Evolutionary conservation across 2,888 invertebrate genomes (phyloP).

Genomic region (Andrena haemorrhoa): DNA sequence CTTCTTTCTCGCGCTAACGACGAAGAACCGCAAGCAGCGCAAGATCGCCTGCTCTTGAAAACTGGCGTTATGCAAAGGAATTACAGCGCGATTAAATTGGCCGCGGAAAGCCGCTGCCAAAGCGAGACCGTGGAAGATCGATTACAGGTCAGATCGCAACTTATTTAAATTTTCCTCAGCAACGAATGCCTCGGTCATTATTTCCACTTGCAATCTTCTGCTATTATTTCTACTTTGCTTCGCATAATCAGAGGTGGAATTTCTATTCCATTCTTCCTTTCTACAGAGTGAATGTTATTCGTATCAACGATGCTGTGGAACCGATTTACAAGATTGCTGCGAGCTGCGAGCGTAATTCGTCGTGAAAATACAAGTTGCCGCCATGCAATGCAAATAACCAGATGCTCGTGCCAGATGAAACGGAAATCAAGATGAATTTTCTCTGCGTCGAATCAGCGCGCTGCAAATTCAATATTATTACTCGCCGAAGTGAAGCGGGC

Average conservation of each 20-base stretch:
- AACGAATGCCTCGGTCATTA: neutral
- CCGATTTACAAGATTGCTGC: conserved; percentile 4
- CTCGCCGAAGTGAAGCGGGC: neutral
- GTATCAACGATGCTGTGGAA: neutral
- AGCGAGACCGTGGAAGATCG: neutral
- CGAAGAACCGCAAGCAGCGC: conserved; percentile 10
- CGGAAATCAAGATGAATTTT: conserved; percentile 6
- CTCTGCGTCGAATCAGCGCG: conserved; percentile 6
- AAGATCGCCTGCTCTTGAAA: conserved; percentile 19
- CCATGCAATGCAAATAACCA: conserved; percentile 29
- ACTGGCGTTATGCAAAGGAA: conserved; percentile 41
- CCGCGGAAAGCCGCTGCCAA: conserved; percentile 4
- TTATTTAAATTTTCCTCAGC: neutral
- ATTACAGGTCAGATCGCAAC: neutral
- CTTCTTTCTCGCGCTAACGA: conserved; percentile 23
- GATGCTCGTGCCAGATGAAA: neutral
- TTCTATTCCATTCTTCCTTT: neutral
- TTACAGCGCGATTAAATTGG: conserved; percentile 38
- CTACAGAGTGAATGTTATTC: neutral
- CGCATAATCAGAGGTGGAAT: neutral
- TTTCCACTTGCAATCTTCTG: neutral
- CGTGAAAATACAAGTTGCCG: neutral
- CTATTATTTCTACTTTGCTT: neutral
- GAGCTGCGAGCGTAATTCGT: neutral
- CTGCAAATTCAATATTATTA: conserved; percentile 4